Percentiles rank a stretch among this genome's conserved stretches.
Evolutionary conservation across 2,797 vertebrate genomes (phyloP).

Genomic region (Sebastes umbrosus): DNA sequence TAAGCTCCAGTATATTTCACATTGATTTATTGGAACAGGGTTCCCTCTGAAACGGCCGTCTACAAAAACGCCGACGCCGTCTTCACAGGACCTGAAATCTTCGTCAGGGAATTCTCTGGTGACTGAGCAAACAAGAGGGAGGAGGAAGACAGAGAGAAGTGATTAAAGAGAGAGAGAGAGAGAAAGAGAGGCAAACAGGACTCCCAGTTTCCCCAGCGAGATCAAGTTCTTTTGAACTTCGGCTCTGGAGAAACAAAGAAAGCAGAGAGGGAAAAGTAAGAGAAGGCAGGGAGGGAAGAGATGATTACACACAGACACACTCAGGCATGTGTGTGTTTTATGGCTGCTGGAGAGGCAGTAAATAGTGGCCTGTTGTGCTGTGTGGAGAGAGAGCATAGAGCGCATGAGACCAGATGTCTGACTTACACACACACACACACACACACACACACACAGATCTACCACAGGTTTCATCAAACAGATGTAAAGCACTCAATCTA

Average conservation of each 20-base stretch:
- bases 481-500: not conserved
- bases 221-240: slow-evolving; percentile 20
- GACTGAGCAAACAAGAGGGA: not conserved
- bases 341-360: slow-evolving; percentile 56
- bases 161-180: not conserved
- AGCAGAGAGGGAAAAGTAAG: not conserved
- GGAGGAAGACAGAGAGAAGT: not conserved
- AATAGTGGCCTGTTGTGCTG: slow-evolving; percentile 52
- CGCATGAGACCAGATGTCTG: slow-evolving; percentile 58
- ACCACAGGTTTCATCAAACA: not conserved
- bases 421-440: slow-evolving; percentile 11
- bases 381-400: slow-evolving; percentile 40
- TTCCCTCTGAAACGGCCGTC: too few relatives aligned
- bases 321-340: slow-evolving; percentile 62
- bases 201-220: not conserved
- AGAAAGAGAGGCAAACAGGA: not conserved
- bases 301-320: slow-evolving; percentile 15
- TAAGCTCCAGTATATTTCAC: too few relatives aligned
- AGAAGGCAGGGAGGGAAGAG: not conserved
- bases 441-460: slow-evolving; percentile 5
- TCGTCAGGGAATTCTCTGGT: slow-evolving; percentile 11
- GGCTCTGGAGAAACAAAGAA: not conserved
- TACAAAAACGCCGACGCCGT: not conserved
- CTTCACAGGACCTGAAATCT: slow-evolving; percentile 2
- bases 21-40: too few relatives aligned